Base-by-base conservation (phyloP, 2,888 invertebrate genomes). In the Caenorhabditis uteleia region DNA sequence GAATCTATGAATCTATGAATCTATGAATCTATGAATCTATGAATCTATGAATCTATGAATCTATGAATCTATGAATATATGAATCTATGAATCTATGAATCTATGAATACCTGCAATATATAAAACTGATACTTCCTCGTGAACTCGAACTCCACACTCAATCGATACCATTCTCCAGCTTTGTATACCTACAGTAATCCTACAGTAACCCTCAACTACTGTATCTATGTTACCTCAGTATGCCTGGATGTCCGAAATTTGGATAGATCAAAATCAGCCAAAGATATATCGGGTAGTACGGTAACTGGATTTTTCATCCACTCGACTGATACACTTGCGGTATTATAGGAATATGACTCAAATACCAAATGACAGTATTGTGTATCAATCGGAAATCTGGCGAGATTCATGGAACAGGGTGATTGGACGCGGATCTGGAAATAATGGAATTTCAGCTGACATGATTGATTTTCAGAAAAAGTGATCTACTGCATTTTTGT, bases 151-250 rank as follows among this genome's bases (percentile, higher is more conserved):
- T 78, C 80, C 12, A 78, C 70, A 10, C 75, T 76, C 42, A 80
- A 50, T 8, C 80, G 62, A 43, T 80, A 80, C 80, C 80, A 80
- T 56, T 80, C 74, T 2, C 80, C 80, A 3, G 80, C 80, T 47
- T 80, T 72, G 33, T 72, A 72, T 6, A 54, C 56, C 68, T 67
- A 16, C 39, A 54, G n/a, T n/a, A n/a, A 29, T 6, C 12, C 31
- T 46, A 10, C 31, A 10, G 4, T 20, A 16, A 46, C 6, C 8
- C 26, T 21, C 18, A 18, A 18, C 20, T 16, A 12, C 20, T 12
- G 26, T 26, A 6, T 18, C n/a, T 3, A 1, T 21, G 2, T 14
- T 6, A 77, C 77, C 66, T 79, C 79, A 12, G 70, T 74, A 54
- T 79, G 78, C 21, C 72, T 68, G 45, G 50, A 74, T 10, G 72